A percentile compares a stretch with the other conserved stretches of the same genome.
Conservation (phyloP, 1,140 invertebrate genomes). For the Anoplophora glabripennis region DNA sequence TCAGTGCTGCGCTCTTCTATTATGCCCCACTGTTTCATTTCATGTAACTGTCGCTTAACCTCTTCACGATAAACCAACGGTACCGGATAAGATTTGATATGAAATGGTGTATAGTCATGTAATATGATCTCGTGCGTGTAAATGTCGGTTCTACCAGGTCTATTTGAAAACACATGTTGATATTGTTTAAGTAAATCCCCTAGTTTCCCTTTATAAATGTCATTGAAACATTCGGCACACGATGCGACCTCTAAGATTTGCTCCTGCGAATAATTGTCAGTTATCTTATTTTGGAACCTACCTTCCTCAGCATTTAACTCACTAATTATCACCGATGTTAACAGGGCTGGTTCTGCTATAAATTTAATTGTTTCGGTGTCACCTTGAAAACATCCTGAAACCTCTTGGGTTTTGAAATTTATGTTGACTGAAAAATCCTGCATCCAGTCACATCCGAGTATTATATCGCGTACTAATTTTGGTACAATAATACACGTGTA, state of each 20-base stretch:
- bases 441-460: slow-evolving; percentile 1
- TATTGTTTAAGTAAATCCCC: not conserved
- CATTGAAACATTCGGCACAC: not conserved
- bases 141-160: not conserved
- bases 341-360: not conserved
- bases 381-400: no score
- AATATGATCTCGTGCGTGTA: slow-evolving; percentile 1
- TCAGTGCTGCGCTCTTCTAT: not conserved
- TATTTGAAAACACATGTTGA: not conserved
- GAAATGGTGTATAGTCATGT: not conserved
- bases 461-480: slow-evolving; percentile 5
- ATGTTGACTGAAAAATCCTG: not conserved
- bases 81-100: slow-evolving; percentile 5
- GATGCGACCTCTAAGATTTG: not conserved
- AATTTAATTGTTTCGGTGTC: no score
- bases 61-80: not conserved
- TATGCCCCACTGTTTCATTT: not conserved
- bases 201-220: not conserved
- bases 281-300: no score
- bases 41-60: not conserved
- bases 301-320: not conserved
- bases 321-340: not conserved
- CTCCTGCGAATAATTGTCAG: not conserved
- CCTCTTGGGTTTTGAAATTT: no score
- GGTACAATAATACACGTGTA: not conserved